phyloP scores from a whole-genome alignment of 2,797 vertebrate genomes.

The Pantherophis vulpinus region DNA sequence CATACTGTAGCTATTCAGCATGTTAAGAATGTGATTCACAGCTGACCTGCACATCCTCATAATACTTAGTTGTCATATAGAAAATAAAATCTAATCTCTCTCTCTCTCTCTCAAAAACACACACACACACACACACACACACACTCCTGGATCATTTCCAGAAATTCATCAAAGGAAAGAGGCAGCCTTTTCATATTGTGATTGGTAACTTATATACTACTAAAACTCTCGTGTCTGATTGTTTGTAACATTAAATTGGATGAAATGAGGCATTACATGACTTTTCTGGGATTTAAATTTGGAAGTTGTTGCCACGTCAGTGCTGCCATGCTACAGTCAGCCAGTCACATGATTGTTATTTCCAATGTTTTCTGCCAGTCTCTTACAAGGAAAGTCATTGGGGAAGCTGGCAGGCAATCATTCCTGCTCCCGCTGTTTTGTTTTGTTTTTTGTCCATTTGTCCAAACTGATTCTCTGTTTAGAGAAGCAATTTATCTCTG shows the following conservation, averaged over 20 bases:
- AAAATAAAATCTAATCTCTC: neutral
- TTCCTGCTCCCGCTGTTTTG: neutral
- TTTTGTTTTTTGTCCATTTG: neutral
- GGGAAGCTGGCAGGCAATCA: neutral
- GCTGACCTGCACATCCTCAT: neutral
- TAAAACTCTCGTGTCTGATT: neutral
- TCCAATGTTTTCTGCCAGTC: neutral
- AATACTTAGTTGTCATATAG: neutral
- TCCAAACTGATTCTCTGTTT: neutral
- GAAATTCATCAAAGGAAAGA: rapidly evolving
- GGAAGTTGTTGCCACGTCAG: neutral
- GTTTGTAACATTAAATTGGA: neutral
- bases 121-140: neutral
- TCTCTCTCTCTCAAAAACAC: neutral
- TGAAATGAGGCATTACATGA: neutral
- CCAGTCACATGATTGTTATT: neutral
- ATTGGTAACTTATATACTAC: neutral
- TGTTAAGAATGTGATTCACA: neutral
- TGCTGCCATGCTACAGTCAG: neutral
- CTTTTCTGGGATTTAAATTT: neutral
- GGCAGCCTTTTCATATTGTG: rapidly evolving
- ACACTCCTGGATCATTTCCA: neutral
- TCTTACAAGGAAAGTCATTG: neutral
- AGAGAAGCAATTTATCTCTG: neutral
- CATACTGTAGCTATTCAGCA: neutral